Conservation (phyloP, 2,888 invertebrate species). For the Linnaemya tessellans region DNA sequence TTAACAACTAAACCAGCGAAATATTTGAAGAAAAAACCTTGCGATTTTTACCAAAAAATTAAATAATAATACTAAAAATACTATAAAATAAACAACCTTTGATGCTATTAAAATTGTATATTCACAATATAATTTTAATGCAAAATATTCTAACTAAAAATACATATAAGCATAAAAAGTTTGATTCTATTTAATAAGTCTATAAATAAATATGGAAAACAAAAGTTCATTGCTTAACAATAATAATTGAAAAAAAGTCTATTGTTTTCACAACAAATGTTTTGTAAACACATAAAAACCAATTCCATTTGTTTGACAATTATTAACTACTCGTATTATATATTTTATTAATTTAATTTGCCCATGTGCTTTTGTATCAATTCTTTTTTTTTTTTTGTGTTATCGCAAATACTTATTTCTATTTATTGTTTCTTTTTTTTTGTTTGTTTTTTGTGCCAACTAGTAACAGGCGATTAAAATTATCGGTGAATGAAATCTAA, state of each 20-base stretch:
- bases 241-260: conserved; percentile 4
- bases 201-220: conserved; percentile 49
- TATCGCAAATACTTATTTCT: conserved; percentile 11
- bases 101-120: not conserved
- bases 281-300: not conserved
- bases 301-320: conserved; percentile 1
- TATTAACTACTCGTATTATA: not conserved
- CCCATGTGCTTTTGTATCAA: conserved; percentile 24
- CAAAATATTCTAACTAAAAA: not conserved
- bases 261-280: conserved; percentile 12
- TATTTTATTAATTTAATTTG: conserved; percentile 14
- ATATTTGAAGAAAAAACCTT: not conserved
- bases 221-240: conserved; percentile 65
- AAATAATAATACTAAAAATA: too few species aligned
- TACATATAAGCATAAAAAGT: not conserved
- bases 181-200: not conserved
- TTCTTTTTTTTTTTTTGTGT: too few species aligned
- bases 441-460: conserved; percentile 3
- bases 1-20: not conserved
- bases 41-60: not conserved
- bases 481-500: conserved; percentile 5
- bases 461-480: conserved; percentile 2
- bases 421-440: too few species aligned
- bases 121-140: not conserved
- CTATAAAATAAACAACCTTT: not conserved